Percentiles rank a stretch among this genome's conserved stretches.
Conservation (phyloP, 2,888 invertebrate genomes). For the Caenorhabditis sp. region DNA sequence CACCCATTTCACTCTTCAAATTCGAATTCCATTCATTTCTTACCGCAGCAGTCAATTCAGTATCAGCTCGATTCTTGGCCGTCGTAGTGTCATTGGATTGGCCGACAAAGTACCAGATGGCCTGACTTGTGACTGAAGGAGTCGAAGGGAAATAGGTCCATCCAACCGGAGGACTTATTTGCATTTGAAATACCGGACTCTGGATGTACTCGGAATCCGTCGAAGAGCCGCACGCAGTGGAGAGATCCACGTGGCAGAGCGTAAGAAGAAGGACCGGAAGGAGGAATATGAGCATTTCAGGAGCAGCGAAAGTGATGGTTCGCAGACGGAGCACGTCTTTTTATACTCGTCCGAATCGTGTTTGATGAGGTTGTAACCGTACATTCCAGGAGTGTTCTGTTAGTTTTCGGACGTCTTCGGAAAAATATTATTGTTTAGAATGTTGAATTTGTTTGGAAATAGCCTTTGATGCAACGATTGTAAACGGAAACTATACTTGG, state of each 20-base stretch:
- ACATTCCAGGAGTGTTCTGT: conserved; percentile 44
- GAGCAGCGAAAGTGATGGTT: not conserved
- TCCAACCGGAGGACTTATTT: conserved; percentile 67
- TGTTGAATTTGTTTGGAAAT: too few species aligned
- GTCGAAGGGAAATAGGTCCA: conserved; percentile 69
- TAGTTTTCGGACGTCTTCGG: conserved; percentile 36
- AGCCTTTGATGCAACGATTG: too few species aligned
- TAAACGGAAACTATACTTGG: conserved; percentile 25
- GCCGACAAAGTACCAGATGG: conserved; percentile 66
- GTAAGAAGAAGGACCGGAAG: not conserved
- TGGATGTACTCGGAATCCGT: conserved; percentile 62
- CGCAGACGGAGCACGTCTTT: conserved; percentile 1
- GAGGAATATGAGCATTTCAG: conserved; percentile 29
- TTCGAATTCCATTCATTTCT: not conserved
- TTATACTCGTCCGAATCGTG: not conserved
- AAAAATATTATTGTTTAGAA: too few species aligned
- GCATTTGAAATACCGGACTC: conserved; percentile 68
- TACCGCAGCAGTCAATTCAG: conserved; percentile 66
- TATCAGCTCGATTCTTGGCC: conserved; percentile 61
- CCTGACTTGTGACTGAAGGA: conserved; percentile 55
- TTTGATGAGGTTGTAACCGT: conserved; percentile 56
- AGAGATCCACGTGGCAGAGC: conserved; percentile 14
- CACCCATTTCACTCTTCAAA: too few species aligned
- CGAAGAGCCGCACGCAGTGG: conserved; percentile 39
- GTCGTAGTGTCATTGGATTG: conserved; percentile 65